Percentiles rank a stretch among this genome's conserved stretches.
phyloP scores from a whole-genome alignment of 1,140 invertebrate species.

The Hermetia illucens region DNA sequence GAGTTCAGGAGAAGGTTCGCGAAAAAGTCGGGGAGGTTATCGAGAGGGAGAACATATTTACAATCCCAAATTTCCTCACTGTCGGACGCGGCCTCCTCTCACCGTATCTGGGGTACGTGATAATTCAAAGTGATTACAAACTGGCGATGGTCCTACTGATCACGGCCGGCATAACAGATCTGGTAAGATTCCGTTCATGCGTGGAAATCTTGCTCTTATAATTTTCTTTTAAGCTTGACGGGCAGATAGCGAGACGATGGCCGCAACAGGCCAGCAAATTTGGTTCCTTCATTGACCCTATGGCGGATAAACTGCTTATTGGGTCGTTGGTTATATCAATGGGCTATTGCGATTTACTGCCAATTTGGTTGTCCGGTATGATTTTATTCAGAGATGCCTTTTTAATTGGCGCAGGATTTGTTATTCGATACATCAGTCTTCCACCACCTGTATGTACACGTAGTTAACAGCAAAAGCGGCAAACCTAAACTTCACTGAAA shows the following conservation, averaged over 20 bases:
- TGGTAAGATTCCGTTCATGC: conserved; percentile 61
- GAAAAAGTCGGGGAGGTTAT: conserved; percentile 52
- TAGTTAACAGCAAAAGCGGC: not conserved
- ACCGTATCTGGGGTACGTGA: conserved; percentile 72
- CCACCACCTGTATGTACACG: conserved; percentile 61
- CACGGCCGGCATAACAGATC: conserved; percentile 68
- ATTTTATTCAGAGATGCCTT: conserved; percentile 72
- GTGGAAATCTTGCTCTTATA: conserved; percentile 1
- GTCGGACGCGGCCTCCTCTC: conserved; percentile 67
- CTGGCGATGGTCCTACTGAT: conserved; percentile 57
- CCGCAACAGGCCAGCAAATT: conserved; percentile 78
- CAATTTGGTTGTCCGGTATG: conserved; percentile 66
- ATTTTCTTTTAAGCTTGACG: conserved; percentile 60
- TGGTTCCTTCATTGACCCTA: conserved; percentile 91
- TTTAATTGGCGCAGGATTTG: conserved; percentile 69
- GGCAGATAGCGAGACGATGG: conserved; percentile 89
- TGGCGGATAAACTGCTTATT: conserved; percentile 93
- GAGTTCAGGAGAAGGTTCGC: conserved; percentile 40
- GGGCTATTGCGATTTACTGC: conserved; percentile 73
- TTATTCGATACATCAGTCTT: conserved; percentile 79
- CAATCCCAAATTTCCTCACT: conserved; percentile 84
- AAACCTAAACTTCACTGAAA: not conserved
- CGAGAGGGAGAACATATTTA: conserved; percentile 79
- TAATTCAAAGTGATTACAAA: conserved; percentile 61
- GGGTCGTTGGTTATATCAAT: conserved; percentile 76